Conservation (phyloP, 2,113 vertebrate genomes). For the Alosa alosa region DNA sequence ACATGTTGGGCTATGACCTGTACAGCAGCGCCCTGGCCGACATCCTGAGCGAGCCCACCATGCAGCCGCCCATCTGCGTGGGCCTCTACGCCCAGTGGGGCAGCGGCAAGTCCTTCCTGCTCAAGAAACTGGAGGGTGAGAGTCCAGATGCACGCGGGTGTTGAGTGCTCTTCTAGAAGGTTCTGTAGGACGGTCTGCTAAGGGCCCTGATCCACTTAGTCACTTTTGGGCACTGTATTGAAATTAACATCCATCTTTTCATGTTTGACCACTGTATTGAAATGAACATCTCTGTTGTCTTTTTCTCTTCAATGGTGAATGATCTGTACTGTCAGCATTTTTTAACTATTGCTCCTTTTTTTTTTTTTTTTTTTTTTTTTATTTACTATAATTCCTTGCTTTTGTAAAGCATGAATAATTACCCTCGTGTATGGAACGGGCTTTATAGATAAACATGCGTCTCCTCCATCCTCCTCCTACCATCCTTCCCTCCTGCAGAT, state of each 20-base stretch:
- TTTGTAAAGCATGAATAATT: no score
- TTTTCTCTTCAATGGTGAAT: not conserved
- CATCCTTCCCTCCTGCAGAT: conserved; percentile 69
- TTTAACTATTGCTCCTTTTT: not conserved
- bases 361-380: no score
- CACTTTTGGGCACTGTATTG: not conserved
- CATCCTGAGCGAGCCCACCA: conserved; percentile 96
- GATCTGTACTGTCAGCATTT: not conserved
- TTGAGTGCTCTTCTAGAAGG: not conserved
- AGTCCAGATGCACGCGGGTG: no score
- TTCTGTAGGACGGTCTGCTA: not conserved
- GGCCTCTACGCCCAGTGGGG: conserved; percentile 98
- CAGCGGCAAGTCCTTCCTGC: conserved; percentile 95
- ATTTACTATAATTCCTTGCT: not conserved
- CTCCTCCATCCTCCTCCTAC: not conserved
- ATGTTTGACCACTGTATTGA: no score
- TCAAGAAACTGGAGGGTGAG: conserved; percentile 98
- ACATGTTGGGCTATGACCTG: conserved; percentile 96
- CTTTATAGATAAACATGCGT: no score
- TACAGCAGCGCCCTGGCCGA: conserved; percentile 96
- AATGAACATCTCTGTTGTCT: not conserved
- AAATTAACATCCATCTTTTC: no score
- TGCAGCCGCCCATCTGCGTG: conserved; percentile 97
- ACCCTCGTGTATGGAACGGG: no score
- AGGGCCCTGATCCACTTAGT: not conserved